Evolutionary conservation across 2,888 invertebrate genomes (phyloP).

Genomic region (Epinotia ramella): DNA sequence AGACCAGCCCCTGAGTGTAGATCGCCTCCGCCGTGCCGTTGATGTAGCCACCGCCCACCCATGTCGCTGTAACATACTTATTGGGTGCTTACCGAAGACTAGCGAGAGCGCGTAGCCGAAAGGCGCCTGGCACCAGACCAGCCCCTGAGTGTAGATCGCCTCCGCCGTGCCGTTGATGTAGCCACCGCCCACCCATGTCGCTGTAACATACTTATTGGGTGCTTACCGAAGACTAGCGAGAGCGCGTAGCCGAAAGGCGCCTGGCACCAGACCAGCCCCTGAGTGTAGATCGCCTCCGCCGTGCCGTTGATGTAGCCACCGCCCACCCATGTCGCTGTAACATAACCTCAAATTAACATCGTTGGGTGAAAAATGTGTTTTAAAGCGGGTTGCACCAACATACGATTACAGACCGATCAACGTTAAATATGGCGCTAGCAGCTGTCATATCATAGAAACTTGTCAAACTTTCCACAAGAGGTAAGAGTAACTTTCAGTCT

Average conservation of each 20-base stretch:
- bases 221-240: constrained; percentile 96
- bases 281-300: constrained; percentile 97
- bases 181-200: constrained; percentile 99
- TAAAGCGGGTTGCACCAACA: too few species aligned
- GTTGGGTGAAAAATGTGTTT: too few species aligned
- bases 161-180: constrained; percentile 99
- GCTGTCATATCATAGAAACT: too few species aligned
- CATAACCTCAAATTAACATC: constrained; percentile 14
- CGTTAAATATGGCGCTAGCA: too few species aligned
- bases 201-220: constrained; percentile 75
- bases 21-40: constrained; percentile 99
- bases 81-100: constrained; percentile 91
- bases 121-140: constrained; percentile 99
- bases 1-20: constrained; percentile 95
- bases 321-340: constrained; percentile 98
- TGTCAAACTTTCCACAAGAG: too few species aligned
- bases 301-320: constrained; percentile 99
- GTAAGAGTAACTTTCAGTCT: too few species aligned
- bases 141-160: constrained; percentile 95
- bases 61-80: constrained; percentile 90
- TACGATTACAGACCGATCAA: too few species aligned
- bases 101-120: constrained; percentile 98
- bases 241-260: constrained; percentile 99
- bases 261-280: constrained; percentile 98
- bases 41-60: constrained; percentile 99